Evolutionary conservation across 2,113 vertebrate species (phyloP), one percentile per base, ranked within the genome.

Genomic region (Phrynosoma platyrhinos): DNA sequence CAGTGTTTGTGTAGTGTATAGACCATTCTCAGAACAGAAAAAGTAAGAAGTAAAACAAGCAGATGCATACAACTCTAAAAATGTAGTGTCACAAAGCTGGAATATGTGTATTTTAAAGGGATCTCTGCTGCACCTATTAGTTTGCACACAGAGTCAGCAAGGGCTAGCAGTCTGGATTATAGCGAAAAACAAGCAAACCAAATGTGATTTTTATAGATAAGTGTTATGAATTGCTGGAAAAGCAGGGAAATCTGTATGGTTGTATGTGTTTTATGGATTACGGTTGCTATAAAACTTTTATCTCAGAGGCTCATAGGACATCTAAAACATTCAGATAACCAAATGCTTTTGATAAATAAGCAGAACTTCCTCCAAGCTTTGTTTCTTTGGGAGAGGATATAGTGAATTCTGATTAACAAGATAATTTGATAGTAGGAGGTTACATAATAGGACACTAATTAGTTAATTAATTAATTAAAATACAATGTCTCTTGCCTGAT

Each of bases 281-380:
- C 36, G 32, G 36, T 40, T 71, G 47, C 55, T 42, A 77, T 86
- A 53, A 83, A 83, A 21, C 25, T 69, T 83, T 76, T 83, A 47
- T 76, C 86, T 71, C 30, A 81, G 1, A 53, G 71, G 47, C 23
- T 83, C 4, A 0, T 32, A 53, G 21, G n/a, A 62, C n/a, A 77
- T 53, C 55, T 68, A 83, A 82, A 76, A 53, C 66, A 16, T 82
- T 83, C 55, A 75, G 27, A 66, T 82, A 52, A 75, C 64, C 40
- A 87, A 82, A 62, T 66, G 72, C 47, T 88, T 76, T 76, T 52
- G 82, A 5, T 82, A 83, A 68, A 79, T 21, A 21, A 69, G 10
- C 62, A 83, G 58, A 77, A 78, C 62, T 69, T 83, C 53, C 30
- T 2, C 79, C 66, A 32, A 30, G n/a, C 68, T 16, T 87, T 52